Evolutionary conservation across 2,888 invertebrate genomes (phyloP), one percentile per base, ranked within the genome.

Genomic region (Helleia helle): DNA sequence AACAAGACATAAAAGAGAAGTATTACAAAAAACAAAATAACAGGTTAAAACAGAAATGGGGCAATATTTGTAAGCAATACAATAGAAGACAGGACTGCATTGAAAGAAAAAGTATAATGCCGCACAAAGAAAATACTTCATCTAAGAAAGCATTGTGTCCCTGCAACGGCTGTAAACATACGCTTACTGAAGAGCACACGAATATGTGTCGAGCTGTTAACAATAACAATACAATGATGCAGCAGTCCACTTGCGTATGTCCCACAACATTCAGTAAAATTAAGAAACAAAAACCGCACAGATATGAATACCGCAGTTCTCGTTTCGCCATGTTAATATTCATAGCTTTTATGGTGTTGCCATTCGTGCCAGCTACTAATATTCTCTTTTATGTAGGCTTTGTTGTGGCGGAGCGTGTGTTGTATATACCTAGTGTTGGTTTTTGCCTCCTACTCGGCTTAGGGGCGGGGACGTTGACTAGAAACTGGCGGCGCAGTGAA

Each of bases 301-400:
- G 60, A 50, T 64, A 62, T 52, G 65, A 69, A 54, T 65, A 75
- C 60, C 68, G 70, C 52, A 75, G 72, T 56, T 68, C 84, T 50
- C 71, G 74, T 65, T 74, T 76, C 50, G 75, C 86, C 46, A 58
- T 76, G 58, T 66, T 91, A 45, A 86, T 90, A 73, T 89, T 90
- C 54, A 84, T 91, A 51, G 90, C 92, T 38, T 90, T 98, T 64
- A 88, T 97, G 66, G 89, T 93, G 53, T 86, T 98, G 56, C 97
- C 98, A 47, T 98, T 97, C 84, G 87, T 98, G 63, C 98, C 97
- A 50, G 97, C 98, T 49, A 93, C 95, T 59, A 99, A 99, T 87
- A 85, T 97, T 58, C 92, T 98, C 77, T 97, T 97, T 86, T 97
- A 98, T 77, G 98, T 99, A 46, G 99, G 99, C 37, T 99, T 99